phyloP scores from a whole-genome alignment of 2,797 vertebrate genomes.

The Poeciliopsis turneri region DNA sequence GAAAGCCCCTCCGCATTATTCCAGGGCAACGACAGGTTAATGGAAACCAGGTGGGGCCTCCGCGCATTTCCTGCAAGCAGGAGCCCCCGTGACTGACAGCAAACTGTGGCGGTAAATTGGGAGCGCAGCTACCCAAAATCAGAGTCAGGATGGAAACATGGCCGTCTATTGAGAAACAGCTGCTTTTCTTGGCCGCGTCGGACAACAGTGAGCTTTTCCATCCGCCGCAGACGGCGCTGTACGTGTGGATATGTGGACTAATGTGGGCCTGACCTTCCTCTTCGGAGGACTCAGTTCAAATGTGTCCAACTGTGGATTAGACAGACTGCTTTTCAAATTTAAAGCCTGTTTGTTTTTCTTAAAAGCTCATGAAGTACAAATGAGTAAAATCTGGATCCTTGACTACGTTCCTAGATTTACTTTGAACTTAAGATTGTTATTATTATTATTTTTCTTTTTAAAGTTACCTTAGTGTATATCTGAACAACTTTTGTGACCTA shows the following conservation, averaged over 20 bases:
- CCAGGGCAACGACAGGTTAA: slow-evolving; percentile 73
- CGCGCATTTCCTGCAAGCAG: slow-evolving; percentile 49
- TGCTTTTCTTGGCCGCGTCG: slow-evolving; percentile 69
- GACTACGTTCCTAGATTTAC: background rate
- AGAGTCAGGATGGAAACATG: slow-evolving; percentile 60
- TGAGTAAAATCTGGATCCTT: background rate
- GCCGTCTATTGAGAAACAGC: slow-evolving; percentile 59
- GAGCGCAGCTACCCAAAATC: slow-evolving; percentile 46
- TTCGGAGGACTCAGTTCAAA: slow-evolving; percentile 54
- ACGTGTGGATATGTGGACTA: slow-evolving; percentile 53
- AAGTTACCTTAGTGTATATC: background rate
- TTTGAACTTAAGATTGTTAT: background rate
- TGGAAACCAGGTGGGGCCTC: slow-evolving; percentile 67
- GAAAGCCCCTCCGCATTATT: slow-evolving; percentile 67
- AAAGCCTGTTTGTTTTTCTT: background rate
- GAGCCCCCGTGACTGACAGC: slow-evolving; percentile 64
- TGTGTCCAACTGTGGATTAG: slow-evolving; percentile 42
- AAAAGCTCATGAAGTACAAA: background rate
- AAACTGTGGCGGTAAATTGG: slow-evolving; percentile 56
- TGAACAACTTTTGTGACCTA: background rate
- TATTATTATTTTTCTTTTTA: background rate
- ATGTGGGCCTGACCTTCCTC: slow-evolving; percentile 63
- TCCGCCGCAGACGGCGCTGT: slow-evolving; percentile 62
- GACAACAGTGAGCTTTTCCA: slow-evolving; percentile 51
- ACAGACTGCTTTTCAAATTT: slow-evolving; percentile 32